Evolutionary conservation across 64 coral and sea anemone species (phyloP).

Genomic region (Pocillopora damicornis): DNA sequence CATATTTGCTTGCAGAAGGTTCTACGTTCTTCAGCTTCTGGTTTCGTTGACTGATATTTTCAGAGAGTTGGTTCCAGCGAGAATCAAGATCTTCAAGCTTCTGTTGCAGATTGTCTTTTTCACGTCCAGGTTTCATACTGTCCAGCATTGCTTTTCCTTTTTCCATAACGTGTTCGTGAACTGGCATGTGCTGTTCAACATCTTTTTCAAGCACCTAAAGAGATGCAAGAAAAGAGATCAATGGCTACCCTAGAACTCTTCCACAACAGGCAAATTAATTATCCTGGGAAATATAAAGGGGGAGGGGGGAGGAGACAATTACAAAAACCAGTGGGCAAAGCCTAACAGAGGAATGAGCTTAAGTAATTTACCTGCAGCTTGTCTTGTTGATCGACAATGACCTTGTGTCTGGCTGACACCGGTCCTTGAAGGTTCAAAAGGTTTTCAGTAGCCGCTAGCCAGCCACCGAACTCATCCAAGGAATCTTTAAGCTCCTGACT

Average conservation of each 20-base stretch:
- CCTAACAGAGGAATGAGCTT: too few relatives aligned
- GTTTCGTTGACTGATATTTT: slow-evolving; percentile 43
- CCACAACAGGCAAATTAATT: neutral
- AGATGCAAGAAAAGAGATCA: neutral
- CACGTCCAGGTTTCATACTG: slow-evolving; percentile 52
- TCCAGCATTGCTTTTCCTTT: slow-evolving; percentile 65
- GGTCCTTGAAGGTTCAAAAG: slow-evolving; percentile 63
- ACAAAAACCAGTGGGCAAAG: too few relatives aligned
- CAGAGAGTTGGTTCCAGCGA: slow-evolving; percentile 56
- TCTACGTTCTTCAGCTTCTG: slow-evolving; percentile 60
- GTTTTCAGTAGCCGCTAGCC: slow-evolving; percentile 69
- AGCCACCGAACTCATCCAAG: slow-evolving; percentile 64
- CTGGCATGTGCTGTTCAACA: slow-evolving; percentile 50
- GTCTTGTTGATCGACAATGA: slow-evolving; percentile 72
- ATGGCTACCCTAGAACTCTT: neutral
- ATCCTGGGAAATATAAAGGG: too few relatives aligned
- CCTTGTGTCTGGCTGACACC: slow-evolving; percentile 69
- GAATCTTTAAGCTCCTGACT: slow-evolving; percentile 76
- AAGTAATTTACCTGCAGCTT: slow-evolving; percentile 61
- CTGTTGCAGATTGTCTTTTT: slow-evolving; percentile 70
- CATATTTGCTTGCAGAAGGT: slow-evolving; percentile 65
- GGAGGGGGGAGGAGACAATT: too few relatives aligned
- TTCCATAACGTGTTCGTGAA: slow-evolving; percentile 67
- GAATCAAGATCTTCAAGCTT: slow-evolving; percentile 50
- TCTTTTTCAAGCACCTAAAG: slow-evolving; percentile 31